phyloP scores from a whole-genome alignment of 2,888 invertebrate species.

The Torymus texanus region DNA sequence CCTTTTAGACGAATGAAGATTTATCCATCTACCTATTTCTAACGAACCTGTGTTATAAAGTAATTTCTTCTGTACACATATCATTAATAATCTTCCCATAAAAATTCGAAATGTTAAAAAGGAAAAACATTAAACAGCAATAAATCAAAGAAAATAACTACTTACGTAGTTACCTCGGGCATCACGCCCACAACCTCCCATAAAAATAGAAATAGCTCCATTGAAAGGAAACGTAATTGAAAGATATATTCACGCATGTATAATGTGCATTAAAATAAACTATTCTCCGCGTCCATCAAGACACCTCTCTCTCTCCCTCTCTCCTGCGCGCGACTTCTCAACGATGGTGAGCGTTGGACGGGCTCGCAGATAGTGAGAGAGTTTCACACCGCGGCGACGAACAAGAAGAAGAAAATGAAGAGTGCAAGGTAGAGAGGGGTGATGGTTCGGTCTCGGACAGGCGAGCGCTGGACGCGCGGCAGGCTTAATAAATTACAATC shows the following conservation, averaged over 20 bases:
- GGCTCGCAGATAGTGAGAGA: conserved; percentile 21
- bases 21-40: no score
- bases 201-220: not conserved
- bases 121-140: no score
- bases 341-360: conserved; percentile 47
- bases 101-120: no score
- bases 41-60: no score
- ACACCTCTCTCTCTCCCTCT: not conserved
- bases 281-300: conserved; percentile 29
- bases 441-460: conserved; percentile 2
- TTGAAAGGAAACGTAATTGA: conserved; percentile 39
- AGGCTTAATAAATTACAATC: conserved; percentile 72
- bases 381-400: conserved; percentile 7
- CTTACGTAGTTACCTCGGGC: no score
- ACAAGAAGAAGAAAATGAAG: conserved; percentile 1
- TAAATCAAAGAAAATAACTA: no score
- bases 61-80: no score
- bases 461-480: conserved; percentile 6
- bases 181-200: not conserved
- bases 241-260: conserved; percentile 25
- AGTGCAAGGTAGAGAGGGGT: not conserved
- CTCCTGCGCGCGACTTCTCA: conserved; percentile 24
- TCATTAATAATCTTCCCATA: no score
- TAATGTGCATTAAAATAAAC: conserved; percentile 37
- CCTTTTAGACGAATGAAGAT: no score